Conservation (phyloP, 2,888 invertebrate species). For the Troides helena region DNA sequence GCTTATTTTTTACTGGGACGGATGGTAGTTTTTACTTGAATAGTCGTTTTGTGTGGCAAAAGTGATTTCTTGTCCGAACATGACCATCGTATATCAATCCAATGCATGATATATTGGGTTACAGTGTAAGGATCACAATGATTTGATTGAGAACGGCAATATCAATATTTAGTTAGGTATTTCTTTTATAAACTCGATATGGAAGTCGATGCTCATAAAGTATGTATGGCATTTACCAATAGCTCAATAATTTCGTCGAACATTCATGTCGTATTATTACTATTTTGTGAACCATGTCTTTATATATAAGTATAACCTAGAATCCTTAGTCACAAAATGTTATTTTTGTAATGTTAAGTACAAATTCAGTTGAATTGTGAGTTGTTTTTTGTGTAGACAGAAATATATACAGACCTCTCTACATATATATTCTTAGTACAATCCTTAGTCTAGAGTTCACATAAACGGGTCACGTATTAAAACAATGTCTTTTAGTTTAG, state of each 20-base stretch:
- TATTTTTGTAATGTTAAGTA: too few relatives aligned
- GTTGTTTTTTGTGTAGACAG: too few relatives aligned
- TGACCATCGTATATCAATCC: slow-evolving; percentile 26
- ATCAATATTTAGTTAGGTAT: background rate
- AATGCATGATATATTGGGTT: slow-evolving; percentile 5
- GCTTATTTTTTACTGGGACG: slow-evolving; percentile 29
- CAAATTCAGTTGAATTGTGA: too few relatives aligned
- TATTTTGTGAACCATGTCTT: too few relatives aligned
- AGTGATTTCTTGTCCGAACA: slow-evolving; percentile 28
- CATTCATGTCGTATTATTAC: too few relatives aligned
- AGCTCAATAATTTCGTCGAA: too few relatives aligned
- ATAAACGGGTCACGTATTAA: slow-evolving; percentile 55
- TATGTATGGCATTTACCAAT: background rate
- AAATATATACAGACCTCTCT: too few relatives aligned
- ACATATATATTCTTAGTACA: background rate
- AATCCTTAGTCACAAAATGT: too few relatives aligned
- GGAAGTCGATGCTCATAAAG: background rate
- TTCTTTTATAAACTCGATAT: background rate
- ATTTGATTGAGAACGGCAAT: background rate
- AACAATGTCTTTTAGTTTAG: slow-evolving; percentile 67
- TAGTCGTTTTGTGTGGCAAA: slow-evolving; percentile 27
- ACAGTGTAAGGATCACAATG: background rate
- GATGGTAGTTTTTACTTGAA: slow-evolving; percentile 29
- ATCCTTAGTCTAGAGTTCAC: background rate
- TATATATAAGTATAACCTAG: too few relatives aligned